A percentile compares a stretch with the other conserved stretches of the same genome.
Evolutionary conservation across 2,888 invertebrate species (phyloP).

Genomic region (Scaptomyza polygonia): DNA sequence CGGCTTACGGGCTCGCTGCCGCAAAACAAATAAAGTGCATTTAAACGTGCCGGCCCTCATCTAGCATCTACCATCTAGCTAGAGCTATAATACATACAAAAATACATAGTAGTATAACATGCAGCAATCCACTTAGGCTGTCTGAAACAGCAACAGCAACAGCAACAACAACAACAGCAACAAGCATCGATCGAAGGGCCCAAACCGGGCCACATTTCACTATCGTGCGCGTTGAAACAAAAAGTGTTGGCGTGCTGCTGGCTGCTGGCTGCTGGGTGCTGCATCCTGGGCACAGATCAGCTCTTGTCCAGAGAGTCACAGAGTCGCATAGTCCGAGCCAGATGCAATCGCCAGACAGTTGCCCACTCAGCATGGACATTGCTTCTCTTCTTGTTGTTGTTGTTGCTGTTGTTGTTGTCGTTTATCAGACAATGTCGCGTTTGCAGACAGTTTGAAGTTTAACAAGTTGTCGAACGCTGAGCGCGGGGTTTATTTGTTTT

Average conservation of each 20-base stretch:
- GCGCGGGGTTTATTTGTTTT: constrained; percentile 53
- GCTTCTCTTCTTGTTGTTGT: constrained; percentile 30
- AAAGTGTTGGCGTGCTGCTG: constrained; percentile 79
- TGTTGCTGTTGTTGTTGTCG: constrained; percentile 42
- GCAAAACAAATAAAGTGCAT: constrained; percentile 71
- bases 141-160: constrained; percentile 51
- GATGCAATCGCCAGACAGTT: constrained; percentile 67
- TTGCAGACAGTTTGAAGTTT: constrained; percentile 80
- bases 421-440: constrained; percentile 80
- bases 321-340: constrained; percentile 48
- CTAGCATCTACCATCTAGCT: constrained; percentile 17
- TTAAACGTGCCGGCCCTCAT: constrained; percentile 48
- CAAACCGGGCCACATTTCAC: constrained; percentile 62
- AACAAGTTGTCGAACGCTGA: constrained; percentile 77
- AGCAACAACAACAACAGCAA: constrained; percentile 2
- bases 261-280: constrained; percentile 45
- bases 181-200: constrained; percentile 40
- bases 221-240: constrained; percentile 74
- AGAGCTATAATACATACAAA: neutral
- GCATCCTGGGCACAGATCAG: constrained; percentile 63
- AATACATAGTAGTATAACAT: neutral
- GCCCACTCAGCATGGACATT: constrained; percentile 57
- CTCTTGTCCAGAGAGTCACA: constrained; percentile 45
- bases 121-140: constrained; percentile 77
- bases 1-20: constrained; percentile 17